phyloP scores from a whole-genome alignment of 2,113 vertebrate species.

The Puffinus mauretanicus region DNA sequence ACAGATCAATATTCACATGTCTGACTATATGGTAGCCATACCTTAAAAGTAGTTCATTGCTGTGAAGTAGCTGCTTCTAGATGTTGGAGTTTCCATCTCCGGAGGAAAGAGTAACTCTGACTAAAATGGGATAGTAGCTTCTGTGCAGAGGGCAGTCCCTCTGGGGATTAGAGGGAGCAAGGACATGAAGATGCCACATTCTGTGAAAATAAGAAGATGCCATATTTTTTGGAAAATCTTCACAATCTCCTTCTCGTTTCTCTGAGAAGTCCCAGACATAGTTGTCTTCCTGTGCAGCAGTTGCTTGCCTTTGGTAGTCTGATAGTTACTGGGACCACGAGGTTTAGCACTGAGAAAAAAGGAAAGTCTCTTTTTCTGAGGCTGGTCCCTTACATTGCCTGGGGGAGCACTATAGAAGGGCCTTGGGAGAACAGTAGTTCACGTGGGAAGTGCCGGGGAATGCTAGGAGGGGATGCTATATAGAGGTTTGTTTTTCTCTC shows the following conservation, averaged over 20 bases:
- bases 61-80: not conserved
- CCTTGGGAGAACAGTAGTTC: not conserved
- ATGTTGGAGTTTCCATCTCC: not conserved
- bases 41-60: not conserved
- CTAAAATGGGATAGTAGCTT: not conserved
- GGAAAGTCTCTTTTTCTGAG: not conserved
- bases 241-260: not conserved
- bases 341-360: not conserved
- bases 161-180: not conserved
- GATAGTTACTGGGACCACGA: not conserved
- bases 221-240: not conserved
- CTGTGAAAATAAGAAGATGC: not conserved
- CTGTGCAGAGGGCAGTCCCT: not conserved
- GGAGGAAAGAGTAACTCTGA: not conserved
- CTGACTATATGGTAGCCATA: not conserved
- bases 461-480: not conserved
- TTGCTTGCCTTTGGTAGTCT: not conserved
- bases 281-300: not conserved
- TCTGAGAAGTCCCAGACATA: not conserved
- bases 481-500: not conserved
- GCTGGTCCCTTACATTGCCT: not conserved
- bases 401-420: not conserved
- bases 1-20: not conserved
- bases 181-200: not conserved
- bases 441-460: rapidly evolving